Conservation (phyloP, 2,888 invertebrate genomes). For the Ichneumoninae sp. region DNA sequence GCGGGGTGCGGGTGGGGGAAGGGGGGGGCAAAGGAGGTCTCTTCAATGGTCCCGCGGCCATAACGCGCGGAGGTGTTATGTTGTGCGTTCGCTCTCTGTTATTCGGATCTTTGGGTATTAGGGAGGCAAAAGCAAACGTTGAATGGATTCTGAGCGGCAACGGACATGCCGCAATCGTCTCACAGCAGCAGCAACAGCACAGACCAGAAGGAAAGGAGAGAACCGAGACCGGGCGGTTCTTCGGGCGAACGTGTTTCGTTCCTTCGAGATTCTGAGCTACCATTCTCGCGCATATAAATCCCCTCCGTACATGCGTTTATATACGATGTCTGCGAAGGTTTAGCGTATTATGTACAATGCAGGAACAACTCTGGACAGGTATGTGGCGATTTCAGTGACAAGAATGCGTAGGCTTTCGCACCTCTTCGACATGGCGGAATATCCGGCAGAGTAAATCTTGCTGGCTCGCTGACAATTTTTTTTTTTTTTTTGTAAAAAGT, state of each 20-base stretch:
- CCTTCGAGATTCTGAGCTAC: conserved; percentile 53
- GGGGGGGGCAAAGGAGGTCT: conserved; percentile 67
- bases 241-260: conserved; percentile 29
- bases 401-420: conserved; percentile 46
- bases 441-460: conserved; percentile 12
- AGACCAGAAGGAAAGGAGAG: conserved; percentile 48
- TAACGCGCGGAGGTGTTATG: conserved; percentile 80
- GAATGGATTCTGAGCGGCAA: conserved; percentile 50
- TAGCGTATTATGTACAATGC: conserved; percentile 20
- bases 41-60: conserved; percentile 78
- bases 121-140: conserved; percentile 54
- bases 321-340: conserved; percentile 7
- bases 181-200: conserved; percentile 36
- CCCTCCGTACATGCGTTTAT: conserved; percentile 38
- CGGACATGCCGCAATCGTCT: conserved; percentile 54
- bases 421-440: conserved; percentile 28
- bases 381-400: conserved; percentile 45
- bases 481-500: background rate
- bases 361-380: conserved; percentile 36
- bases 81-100: conserved; percentile 79
- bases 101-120: conserved; percentile 67
- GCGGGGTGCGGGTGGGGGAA: conserved; percentile 50
- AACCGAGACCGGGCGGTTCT: conserved; percentile 52
- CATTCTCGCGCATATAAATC: conserved; percentile 46
- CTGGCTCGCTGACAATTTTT: background rate